A percentile compares a stretch with the other conserved stretches of the same genome.
phyloP scores from a whole-genome alignment of 2,888 invertebrate species.

The Tachina grossa region DNA sequence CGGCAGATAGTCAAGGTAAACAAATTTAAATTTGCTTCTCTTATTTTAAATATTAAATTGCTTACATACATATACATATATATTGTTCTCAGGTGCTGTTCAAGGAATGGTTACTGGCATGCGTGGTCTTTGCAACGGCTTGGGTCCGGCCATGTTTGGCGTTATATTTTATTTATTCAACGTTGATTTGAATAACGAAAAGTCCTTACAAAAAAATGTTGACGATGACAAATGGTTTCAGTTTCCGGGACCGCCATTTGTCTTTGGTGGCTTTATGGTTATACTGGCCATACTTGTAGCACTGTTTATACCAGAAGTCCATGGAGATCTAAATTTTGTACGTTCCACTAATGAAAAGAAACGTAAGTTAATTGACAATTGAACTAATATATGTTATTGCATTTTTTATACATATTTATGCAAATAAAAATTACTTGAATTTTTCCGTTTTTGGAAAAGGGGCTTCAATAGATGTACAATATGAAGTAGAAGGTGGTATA shows the following conservation, averaged over 20 bases:
- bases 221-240: conserved; percentile 68
- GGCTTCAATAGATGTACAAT: conserved; percentile 89
- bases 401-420: background rate
- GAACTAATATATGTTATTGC: background rate
- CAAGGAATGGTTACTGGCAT: conserved; percentile 99
- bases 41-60: background rate
- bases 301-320: conserved; percentile 91
- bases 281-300: conserved; percentile 97
- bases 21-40: background rate
- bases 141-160: conserved; percentile 99
- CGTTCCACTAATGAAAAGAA: conserved; percentile 85
- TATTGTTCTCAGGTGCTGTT: conserved; percentile 86
- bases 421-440: conserved; percentile 51
- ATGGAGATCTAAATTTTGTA: conserved; percentile 81
- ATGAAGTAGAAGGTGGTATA: conserved; percentile 91
- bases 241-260: conserved; percentile 97
- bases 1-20: conserved; percentile 96
- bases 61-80: too few relatives aligned
- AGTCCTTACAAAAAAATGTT: conserved; percentile 75
- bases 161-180: conserved; percentile 99
- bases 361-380: conserved; percentile 82
- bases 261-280: conserved; percentile 98
- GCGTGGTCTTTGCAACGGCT: conserved; percentile 97
- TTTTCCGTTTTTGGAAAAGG: conserved; percentile 81
- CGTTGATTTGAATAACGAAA: conserved; percentile 95